phyloP scores from a whole-genome alignment of 2,113 vertebrate genomes.

The Phalacrocorax pelagicus region DNA sequence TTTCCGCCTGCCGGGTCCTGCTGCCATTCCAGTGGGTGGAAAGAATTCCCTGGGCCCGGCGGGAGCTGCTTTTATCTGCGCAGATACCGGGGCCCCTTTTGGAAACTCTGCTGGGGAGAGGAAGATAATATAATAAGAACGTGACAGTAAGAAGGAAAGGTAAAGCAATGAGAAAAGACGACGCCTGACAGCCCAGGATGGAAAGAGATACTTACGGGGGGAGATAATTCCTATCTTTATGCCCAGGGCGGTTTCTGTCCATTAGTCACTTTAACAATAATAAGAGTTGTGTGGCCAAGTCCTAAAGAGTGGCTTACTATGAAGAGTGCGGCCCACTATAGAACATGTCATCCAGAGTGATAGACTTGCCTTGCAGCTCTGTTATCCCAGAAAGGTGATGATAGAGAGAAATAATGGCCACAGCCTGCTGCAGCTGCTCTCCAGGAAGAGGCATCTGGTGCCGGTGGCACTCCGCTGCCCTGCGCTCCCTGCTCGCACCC shows the following conservation, averaged over 20 bases:
- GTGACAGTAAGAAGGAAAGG: conserved; percentile 18
- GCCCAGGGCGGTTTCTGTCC: conserved; percentile 1
- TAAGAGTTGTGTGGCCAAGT: conserved; percentile 16
- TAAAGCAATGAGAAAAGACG: not conserved
- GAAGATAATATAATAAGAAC: conserved; percentile 27
- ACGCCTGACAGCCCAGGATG: not conserved
- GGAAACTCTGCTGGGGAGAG: not conserved
- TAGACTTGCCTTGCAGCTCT: not conserved
- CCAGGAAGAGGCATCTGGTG: not conserved
- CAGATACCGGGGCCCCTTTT: not conserved
- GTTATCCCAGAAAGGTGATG: not conserved
- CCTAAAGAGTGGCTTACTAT: not conserved
- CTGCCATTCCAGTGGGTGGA: conserved; percentile 15
- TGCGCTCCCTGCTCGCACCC: accelerated
- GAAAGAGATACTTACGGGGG: not conserved
- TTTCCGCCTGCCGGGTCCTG: not conserved
- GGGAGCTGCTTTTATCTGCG: not conserved
- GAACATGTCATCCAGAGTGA: not conserved
- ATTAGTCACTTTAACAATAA: conserved; percentile 23
- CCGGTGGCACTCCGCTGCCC: not conserved
- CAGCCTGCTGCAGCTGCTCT: not conserved
- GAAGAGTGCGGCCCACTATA: not conserved
- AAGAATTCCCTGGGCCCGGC: not conserved
- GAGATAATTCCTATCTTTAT: conserved; percentile 38
- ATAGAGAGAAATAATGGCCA: not conserved